Evolutionary conservation across 35 echinoderm and acorn worm genomes (phyloP).

Genomic region (Anneissia japonica): DNA sequence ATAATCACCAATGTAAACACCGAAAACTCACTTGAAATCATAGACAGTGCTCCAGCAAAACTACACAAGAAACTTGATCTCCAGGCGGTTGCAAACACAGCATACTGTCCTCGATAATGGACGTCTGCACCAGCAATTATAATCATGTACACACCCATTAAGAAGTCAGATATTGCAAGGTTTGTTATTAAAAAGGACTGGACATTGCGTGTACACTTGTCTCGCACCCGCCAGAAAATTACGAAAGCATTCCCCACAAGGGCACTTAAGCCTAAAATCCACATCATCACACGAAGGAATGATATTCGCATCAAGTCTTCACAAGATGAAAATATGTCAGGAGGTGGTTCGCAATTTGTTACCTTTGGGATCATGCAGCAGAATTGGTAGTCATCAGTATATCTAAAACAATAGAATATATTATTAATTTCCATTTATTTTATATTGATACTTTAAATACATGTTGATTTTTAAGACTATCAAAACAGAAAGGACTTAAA

Average conservation of each 20-base stretch:
- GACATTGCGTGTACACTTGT: too few relatives aligned
- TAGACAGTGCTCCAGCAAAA: too few relatives aligned
- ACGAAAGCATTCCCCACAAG: conserved; percentile 84
- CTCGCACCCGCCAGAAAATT: conserved; percentile 59
- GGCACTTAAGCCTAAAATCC: conserved; percentile 83
- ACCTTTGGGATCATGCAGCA: conserved; percentile 53
- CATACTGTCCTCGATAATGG: conserved; percentile 42
- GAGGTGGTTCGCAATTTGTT: conserved; percentile 43
- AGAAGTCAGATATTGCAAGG: too few relatives aligned
- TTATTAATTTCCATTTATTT: too few relatives aligned
- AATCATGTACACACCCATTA: too few relatives aligned
- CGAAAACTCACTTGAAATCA: background rate
- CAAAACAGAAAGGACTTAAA: too few relatives aligned
- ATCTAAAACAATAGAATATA: conserved; percentile 26
- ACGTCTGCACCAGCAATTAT: conserved; percentile 37
- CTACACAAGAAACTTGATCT: conserved; percentile 24
- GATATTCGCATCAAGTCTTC: conserved; percentile 81
- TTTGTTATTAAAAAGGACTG: too few relatives aligned
- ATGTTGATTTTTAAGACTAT: too few relatives aligned
- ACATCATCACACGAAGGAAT: conserved; percentile 71
- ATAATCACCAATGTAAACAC: background rate
- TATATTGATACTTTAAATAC: too few relatives aligned
- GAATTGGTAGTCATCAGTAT: conserved; percentile 66
- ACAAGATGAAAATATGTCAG: conserved; percentile 86
- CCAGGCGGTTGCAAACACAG: conserved; percentile 57